Percentiles rank a stretch among this genome's conserved stretches.
Evolutionary conservation across 35 echinoderm and acorn worm genomes (phyloP).

Genomic region (Patiria miniata): DNA sequence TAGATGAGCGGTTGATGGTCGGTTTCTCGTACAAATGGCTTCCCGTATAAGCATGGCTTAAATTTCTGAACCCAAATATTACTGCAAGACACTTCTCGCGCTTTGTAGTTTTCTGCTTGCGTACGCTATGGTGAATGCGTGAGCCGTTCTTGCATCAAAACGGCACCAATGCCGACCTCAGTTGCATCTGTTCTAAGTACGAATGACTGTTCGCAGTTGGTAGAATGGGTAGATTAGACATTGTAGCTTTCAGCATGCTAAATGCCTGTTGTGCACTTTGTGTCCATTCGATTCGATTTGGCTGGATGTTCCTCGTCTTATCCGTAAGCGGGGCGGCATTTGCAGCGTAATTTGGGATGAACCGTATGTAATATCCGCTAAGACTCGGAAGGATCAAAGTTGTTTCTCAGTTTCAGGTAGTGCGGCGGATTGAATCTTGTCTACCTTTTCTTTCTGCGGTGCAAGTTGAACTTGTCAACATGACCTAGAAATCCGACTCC

Average conservation of each 20-base stretch:
- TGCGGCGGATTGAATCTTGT: conserved; percentile 38
- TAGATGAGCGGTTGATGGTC: conserved; percentile 52
- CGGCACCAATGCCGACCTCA: no score
- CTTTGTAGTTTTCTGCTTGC: conserved; percentile 34
- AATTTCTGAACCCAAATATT: conserved; percentile 42
- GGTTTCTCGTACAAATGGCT: conserved; percentile 32
- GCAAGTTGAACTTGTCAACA: no score
- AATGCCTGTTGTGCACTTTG: conserved; percentile 27
- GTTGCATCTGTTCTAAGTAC: conserved; percentile 32
- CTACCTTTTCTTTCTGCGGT: conserved; percentile 37
- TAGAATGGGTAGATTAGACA: conserved; percentile 16
- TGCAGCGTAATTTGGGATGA: conserved; percentile 43
- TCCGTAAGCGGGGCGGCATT: conserved; percentile 31
- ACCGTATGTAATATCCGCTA: neutral
- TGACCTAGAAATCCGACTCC: no score
- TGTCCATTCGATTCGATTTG: neutral
- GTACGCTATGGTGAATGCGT: neutral
- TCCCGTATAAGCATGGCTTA: conserved; percentile 42
- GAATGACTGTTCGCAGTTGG: conserved; percentile 14
- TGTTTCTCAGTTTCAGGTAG: conserved; percentile 41
- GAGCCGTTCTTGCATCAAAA: conserved; percentile 7
- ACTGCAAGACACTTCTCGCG: conserved; percentile 17
- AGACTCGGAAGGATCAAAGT: conserved; percentile 49
- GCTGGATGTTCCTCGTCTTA: conserved; percentile 1
- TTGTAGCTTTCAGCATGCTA: conserved; percentile 1